Conservation (phyloP, 2,888 invertebrate genomes). For the Bugula neritina region DNA sequence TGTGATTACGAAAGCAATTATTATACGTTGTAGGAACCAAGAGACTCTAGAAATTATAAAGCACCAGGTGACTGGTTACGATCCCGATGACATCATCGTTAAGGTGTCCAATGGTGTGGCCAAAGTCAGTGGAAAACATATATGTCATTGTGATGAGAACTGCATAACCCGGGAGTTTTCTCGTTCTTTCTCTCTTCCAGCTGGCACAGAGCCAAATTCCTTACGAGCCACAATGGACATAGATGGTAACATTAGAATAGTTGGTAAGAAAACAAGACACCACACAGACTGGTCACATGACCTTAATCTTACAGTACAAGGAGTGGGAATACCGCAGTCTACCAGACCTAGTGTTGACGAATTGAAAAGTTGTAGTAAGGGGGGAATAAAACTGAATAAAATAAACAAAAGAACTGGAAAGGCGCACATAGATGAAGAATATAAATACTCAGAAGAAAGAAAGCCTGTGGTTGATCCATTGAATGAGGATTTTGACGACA, state of each 20-base stretch:
- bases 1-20: too few species aligned
- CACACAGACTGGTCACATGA: neutral
- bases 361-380: constrained; percentile 1
- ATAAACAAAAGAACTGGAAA: constrained; percentile 4
- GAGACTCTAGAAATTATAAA: neutral
- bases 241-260: neutral
- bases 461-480: neutral
- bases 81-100: constrained; percentile 2
- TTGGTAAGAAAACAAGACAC: neutral
- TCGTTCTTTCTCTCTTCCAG: neutral
- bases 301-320: neutral
- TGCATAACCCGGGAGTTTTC: constrained; percentile 4
- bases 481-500: neutral
- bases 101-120: neutral
- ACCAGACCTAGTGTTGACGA: neutral
- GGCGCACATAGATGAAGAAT: neutral
- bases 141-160: constrained; percentile 16
- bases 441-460: neutral
- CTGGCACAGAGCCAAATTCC: neutral
- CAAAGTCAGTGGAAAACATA: neutral
- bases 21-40: too few species aligned
- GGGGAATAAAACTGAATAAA: constrained; percentile 14
- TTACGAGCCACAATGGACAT: neutral
- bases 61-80: constrained; percentile 12
- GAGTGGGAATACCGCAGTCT: constrained; percentile 14